phyloP scores from a whole-genome alignment of 2,888 invertebrate genomes.

The Ophion obscuratus region DNA sequence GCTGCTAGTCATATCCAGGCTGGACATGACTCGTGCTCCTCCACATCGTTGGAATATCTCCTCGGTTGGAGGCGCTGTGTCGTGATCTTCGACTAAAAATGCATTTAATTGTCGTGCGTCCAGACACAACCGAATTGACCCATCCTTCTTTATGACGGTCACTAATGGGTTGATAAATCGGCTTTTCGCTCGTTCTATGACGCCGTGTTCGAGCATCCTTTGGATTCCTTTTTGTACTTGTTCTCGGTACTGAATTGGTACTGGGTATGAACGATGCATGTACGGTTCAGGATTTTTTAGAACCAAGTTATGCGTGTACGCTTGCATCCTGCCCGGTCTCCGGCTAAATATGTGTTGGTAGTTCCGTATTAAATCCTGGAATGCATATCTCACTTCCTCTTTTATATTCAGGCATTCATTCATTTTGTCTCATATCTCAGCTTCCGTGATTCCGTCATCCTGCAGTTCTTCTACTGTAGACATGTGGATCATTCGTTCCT shows the following conservation, averaged over 20 bases:
- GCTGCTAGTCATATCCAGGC: slow-evolving; percentile 1
- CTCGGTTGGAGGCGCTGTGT: not conserved
- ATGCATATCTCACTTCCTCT: fast-evolving
- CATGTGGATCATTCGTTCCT: no score
- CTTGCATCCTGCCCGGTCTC: not conserved
- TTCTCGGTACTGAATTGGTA: slow-evolving; percentile 9
- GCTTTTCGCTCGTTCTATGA: not conserved
- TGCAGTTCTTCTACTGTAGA: no score
- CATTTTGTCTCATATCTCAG: not conserved
- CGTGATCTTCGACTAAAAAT: not conserved
- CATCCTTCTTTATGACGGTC: slow-evolving; percentile 1
- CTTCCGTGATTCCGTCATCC: not conserved
- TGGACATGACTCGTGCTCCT: not conserved
- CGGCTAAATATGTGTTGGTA: not conserved
- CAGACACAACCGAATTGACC: not conserved
- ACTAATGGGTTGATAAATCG: not conserved
- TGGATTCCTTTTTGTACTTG: not conserved
- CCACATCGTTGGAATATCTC: slow-evolving; percentile 11
- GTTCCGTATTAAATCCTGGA: not conserved
- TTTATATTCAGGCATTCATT: not conserved
- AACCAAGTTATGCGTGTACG: not conserved
- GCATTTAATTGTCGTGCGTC: slow-evolving; percentile 16
- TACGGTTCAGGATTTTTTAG: slow-evolving; percentile 8
- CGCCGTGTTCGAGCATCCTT: not conserved
- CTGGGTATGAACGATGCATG: slow-evolving; percentile 10